Base-by-base conservation (phyloP, 2,113 vertebrate species). In the Neomonachus schauinslandi region DNA sequence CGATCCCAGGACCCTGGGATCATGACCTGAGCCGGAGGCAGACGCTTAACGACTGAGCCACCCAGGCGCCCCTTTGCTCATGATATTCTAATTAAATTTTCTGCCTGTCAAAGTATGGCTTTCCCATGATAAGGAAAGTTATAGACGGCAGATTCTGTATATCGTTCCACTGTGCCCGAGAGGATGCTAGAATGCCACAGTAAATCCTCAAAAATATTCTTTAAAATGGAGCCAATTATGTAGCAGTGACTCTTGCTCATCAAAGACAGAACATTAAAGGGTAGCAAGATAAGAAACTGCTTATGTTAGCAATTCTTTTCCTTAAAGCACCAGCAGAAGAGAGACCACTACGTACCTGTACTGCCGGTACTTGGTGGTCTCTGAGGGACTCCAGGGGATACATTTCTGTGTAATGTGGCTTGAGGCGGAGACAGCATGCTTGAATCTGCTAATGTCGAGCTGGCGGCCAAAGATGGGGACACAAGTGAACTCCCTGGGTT, bases 351-450 rank as follows among this genome's bases (percentile, higher is more conserved):
- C 96, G 97, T 97, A 99, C 99, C 99, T 99, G 99, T 97, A 15
- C 98, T 99, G 95, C 99, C 99, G 33, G 99, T 99, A 98, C 99
- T 99, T 2, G 99, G 99, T 89, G 99, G 99, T 98, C 99, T 99
- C 98, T 99, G 99, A 22, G 99, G 99, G 55, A 99, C 99, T 91
- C 99, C 99, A 1, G 99, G 99, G 53, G 99, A 99, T 59, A 99
- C 99, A 90, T 99, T 99, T 98, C 99, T 99, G 98, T 99, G 99
- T 97, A 99, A 98, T 55, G 99, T 98, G 97, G 98, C 98, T 98
- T 99, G 99, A 61, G 99, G 99, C 16, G 99, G 99, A 96, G 99
- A 99, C 82, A 99, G 99, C 99, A 99, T 99, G 98, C 99, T 99
- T 0, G 99, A 99, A 97, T 99, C 99, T 12, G 99, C 99, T 98